Percentiles rank a stretch among this genome's conserved stretches.
Evolutionary conservation across 2,113 vertebrate genomes (phyloP).

Genomic region (Edolisoma coerulescens): DNA sequence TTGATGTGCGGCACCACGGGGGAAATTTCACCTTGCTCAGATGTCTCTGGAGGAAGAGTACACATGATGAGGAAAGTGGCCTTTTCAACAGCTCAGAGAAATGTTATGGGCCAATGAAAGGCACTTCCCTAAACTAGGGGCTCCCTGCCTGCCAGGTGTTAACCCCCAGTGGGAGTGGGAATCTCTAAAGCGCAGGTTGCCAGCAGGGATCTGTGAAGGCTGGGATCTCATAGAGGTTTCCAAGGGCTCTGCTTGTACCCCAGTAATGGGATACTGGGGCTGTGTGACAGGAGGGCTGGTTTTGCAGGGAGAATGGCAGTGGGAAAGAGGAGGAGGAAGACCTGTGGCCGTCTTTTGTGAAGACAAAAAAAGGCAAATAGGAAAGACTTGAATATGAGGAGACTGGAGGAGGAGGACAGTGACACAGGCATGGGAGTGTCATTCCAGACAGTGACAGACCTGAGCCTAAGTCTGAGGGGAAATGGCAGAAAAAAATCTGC

Average conservation of each 20-base stretch:
- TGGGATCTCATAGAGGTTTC: neutral
- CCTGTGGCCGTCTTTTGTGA: neutral
- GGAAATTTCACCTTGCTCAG: neutral
- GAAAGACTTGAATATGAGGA: neutral
- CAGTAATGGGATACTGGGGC: neutral
- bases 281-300: neutral
- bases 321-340: neutral
- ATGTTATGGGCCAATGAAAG: neutral
- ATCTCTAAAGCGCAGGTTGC: neutral
- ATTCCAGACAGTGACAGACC: neutral
- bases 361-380: neutral
- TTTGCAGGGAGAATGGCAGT: neutral
- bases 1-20: fast-evolving
- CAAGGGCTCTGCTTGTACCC: neutral
- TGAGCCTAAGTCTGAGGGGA: neutral
- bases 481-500: neutral
- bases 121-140: neutral
- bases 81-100: neutral
- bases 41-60: neutral
- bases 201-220: neutral
- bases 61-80: neutral
- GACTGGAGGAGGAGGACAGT: neutral
- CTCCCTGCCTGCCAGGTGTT: neutral
- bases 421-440: neutral
- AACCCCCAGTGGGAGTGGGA: neutral